These are phyloP conservation scores for Aphis gossypii DNA, from an alignment of 1,140 invertebrate genomes.

Conservation along the genomic window DNA sequence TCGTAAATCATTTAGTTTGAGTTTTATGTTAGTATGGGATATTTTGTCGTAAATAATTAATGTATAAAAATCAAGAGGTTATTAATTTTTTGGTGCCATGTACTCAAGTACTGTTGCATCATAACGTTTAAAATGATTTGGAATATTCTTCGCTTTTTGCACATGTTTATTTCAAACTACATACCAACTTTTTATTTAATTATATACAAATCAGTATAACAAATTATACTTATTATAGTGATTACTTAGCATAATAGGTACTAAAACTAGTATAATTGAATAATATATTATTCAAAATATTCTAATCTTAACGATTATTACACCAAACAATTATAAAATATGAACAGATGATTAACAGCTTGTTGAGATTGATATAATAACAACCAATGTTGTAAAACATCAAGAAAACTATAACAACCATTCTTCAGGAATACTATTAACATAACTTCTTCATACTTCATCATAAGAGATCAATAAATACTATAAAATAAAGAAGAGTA, in stretches of 20 bases:
- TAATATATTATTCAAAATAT: not conserved
- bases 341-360: not conserved
- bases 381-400: not conserved
- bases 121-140: not conserved
- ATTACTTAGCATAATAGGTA: not conserved
- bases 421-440: not conserved
- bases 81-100: not conserved
- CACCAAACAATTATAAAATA: not conserved
- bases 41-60: not conserved
- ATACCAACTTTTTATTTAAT: not conserved
- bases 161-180: not conserved
- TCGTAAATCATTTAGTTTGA: not conserved
- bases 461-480: not conserved
- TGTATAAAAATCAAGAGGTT: conserved; percentile 17
- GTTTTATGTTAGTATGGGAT: not conserved
- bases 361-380: not conserved
- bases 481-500: not conserved
- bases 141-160: not conserved
- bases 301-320: not conserved
- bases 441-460: not conserved
- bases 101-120: not conserved
- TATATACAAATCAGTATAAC: not conserved
- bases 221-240: not conserved
- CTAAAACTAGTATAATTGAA: not conserved
- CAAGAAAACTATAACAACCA: not conserved